Percentiles rank a stretch among this genome's conserved stretches.
Conservation (phyloP, 2,797 vertebrate genomes). For the Gallinago stenura region DNA sequence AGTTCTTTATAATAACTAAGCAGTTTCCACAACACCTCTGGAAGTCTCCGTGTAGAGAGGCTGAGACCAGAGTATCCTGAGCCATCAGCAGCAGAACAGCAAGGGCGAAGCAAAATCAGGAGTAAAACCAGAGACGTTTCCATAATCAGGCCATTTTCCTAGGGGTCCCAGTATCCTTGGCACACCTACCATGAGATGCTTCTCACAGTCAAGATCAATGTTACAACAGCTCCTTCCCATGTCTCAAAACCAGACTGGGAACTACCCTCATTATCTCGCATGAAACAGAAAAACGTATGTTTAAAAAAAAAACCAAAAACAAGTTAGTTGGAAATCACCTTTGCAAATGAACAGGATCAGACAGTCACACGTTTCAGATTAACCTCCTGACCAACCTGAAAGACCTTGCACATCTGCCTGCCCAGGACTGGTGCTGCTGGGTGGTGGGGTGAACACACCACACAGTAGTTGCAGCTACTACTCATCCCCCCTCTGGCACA, state of each 20-base stretch:
- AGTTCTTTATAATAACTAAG: not conserved
- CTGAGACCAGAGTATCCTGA: not conserved
- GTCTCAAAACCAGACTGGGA: not conserved
- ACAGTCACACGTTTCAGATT: not conserved
- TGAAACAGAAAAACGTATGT: not conserved
- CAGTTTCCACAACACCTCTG: not conserved
- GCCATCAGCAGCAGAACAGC: not conserved
- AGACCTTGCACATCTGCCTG: not conserved
- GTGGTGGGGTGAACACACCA: not conserved
- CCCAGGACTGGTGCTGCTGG: accelerated
- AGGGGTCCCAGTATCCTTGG: not conserved
- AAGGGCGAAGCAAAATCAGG: not conserved
- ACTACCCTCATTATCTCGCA: not conserved
- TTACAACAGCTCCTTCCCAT: not conserved
- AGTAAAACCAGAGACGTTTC: not conserved
- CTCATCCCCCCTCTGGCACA: not conserved
- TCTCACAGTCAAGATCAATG: not conserved
- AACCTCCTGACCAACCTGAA: not conserved
- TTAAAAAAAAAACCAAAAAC: not conserved
- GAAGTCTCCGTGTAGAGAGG: not conserved
- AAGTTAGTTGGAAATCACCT: not conserved
- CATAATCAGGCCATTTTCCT: not conserved
- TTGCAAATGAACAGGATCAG: not conserved
- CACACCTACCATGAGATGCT: not conserved
- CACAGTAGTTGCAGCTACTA: accelerated